Conservation (phyloP, 1,140 invertebrate genomes). For the Argopecten irradians region DNA sequence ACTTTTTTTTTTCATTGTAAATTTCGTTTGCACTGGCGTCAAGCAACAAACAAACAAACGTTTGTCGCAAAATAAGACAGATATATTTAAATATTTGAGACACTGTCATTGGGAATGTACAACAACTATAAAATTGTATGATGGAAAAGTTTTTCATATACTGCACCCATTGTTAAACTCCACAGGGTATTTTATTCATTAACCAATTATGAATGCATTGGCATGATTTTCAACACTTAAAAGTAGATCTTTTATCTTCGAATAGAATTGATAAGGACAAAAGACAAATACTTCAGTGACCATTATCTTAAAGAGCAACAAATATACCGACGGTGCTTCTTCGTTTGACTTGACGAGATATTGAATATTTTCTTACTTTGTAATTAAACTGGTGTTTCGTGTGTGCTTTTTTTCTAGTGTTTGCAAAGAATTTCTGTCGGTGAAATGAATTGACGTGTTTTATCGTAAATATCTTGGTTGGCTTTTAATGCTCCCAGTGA, state of each 20-base stretch:
- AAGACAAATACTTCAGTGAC: background rate
- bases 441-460: background rate
- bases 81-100: too few relatives aligned
- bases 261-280: background rate
- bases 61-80: too few relatives aligned
- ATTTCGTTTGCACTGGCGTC: too few relatives aligned
- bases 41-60: too few relatives aligned
- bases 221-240: background rate
- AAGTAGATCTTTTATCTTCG: background rate
- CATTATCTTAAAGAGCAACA: background rate
- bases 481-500: background rate
- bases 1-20: too few relatives aligned
- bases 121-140: too few relatives aligned
- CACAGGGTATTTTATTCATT: background rate
- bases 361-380: background rate
- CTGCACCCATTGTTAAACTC: too few relatives aligned
- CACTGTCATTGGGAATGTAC: too few relatives aligned
- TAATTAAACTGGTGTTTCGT: background rate
- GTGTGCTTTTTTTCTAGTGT: background rate
- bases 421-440: background rate
- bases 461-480: background rate
- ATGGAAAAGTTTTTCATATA: too few relatives aligned
- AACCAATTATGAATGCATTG: background rate
- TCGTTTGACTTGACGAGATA: background rate
- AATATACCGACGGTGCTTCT: background rate